phyloP scores from a whole-genome alignment of 2,113 vertebrate genomes.

The Cariama cristata region DNA sequence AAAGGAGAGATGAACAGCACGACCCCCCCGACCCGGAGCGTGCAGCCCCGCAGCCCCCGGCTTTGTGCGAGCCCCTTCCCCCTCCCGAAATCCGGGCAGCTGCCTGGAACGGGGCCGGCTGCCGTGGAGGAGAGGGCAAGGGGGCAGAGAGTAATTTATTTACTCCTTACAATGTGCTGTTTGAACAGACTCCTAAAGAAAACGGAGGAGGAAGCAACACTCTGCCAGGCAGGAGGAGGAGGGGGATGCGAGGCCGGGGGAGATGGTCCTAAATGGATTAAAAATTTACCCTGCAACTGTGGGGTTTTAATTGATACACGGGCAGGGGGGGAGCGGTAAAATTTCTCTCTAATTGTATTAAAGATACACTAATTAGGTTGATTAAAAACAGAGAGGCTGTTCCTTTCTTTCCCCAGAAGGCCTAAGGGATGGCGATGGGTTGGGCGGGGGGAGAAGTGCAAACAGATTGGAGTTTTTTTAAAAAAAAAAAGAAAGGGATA shows the following conservation, averaged over 20 bases:
- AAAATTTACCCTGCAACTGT: conserved; percentile 65
- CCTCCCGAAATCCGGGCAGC: conserved; percentile 79
- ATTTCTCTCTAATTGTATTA: conserved; percentile 75
- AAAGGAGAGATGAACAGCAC: background rate
- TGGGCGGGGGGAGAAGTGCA: conserved; percentile 34
- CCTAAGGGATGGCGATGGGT: conserved; percentile 9
- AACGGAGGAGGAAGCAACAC: conserved; percentile 72
- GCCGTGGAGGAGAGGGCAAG: conserved; percentile 78
- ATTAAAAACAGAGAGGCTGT: conserved; percentile 74
- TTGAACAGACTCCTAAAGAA: conserved; percentile 83
- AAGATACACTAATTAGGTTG: conserved; percentile 75
- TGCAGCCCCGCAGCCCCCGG: conserved; percentile 37
- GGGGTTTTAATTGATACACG: conserved; percentile 62
- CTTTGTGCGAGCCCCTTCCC: conserved; percentile 44
- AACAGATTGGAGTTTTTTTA: conserved; percentile 28
- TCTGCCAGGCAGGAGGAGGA: conserved; percentile 53
- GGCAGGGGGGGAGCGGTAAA: conserved; percentile 17
- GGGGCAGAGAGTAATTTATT: conserved; percentile 87
- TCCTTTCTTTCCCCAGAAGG: conserved; percentile 61
- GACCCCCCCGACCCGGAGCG: conserved; percentile 53
- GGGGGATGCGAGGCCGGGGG: background rate
- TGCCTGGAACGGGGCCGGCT: conserved; percentile 79
- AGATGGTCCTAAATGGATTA: conserved; percentile 67
- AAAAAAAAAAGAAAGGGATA: background rate
- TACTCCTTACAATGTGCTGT: conserved; percentile 86